Evolutionary conservation across 2,888 invertebrate species (phyloP).

Genomic region (Troglohyphantes excavatus): DNA sequence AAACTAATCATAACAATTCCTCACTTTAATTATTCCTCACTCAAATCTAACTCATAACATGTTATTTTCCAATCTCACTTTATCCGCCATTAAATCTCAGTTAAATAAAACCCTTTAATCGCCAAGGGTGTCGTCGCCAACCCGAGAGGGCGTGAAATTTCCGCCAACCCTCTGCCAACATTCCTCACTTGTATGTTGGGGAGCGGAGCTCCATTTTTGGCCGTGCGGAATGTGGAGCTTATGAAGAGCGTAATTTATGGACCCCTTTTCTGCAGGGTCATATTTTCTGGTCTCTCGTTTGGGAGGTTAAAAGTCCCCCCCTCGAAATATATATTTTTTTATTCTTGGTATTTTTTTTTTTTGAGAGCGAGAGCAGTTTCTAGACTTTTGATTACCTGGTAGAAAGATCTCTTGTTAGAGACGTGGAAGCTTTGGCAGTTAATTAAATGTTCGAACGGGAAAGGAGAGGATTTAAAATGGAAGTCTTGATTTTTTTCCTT

Average conservation of each 20-base stretch:
- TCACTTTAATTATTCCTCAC: too few relatives aligned
- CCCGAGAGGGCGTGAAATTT: slow-evolving; percentile 14
- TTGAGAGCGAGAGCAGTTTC: slow-evolving; percentile 16
- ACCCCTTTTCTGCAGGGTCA: slow-evolving; percentile 68
- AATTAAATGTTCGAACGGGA: not conserved
- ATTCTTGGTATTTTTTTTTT: slow-evolving; percentile 16
- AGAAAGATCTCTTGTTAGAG: slow-evolving; percentile 2
- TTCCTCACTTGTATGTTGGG: slow-evolving; percentile 72
- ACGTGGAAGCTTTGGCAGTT: not conserved
- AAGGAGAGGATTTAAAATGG: not conserved
- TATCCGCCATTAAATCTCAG: slow-evolving; percentile 24
- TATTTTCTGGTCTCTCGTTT: slow-evolving; percentile 77
- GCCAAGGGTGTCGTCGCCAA: slow-evolving; percentile 5
- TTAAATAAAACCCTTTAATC: not conserved
- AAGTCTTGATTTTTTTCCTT: not conserved
- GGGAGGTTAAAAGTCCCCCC: slow-evolving; percentile 64
- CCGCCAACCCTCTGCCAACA: slow-evolving; percentile 48
- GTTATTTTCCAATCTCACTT: not conserved
- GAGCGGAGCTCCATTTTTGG: slow-evolving; percentile 72
- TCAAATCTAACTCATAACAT: too few relatives aligned
- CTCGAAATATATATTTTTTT: not conserved
- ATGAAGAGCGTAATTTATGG: slow-evolving; percentile 78
- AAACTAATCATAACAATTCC: too few relatives aligned
- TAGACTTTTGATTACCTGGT: slow-evolving; percentile 20
- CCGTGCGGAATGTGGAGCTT: slow-evolving; percentile 75